Evolutionary conservation across 1,140 invertebrate genomes (phyloP), one percentile per base, ranked within the genome.

Genomic region (Atta texana): DNA sequence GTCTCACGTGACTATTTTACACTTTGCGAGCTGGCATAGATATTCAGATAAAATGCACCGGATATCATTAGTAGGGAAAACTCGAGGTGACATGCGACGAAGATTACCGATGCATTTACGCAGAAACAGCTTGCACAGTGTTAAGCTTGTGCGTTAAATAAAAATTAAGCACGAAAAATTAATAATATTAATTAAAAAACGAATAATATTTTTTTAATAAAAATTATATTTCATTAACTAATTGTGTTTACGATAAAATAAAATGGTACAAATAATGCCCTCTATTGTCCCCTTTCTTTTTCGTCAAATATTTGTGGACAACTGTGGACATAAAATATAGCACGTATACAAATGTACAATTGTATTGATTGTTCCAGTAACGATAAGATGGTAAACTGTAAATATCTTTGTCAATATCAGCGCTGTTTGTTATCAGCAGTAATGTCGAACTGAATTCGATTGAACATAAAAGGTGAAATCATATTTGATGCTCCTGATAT

Each of bases 401-500:
- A 63, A 84, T 84, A 61, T 21, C 53, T 84, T 61, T 84, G 39
- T 18, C 55, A 74, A 74, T 69, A 57, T 84, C 55, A 51, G 28
- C 57, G n/a, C 24, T 63, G 39, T 84, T 84, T 74, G 55, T 84
- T 84, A 84, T 75, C 80, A 75, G 39, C 24, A 75, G 55, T 84
- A 75, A 75, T 55, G 44, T 28, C 31, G 80, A 84, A 75, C 61
- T 39, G 69, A 84, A 63, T 84, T 84, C 68, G 80, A 84, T 84
- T 84, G 69, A 84, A 74, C 69, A 84, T 84, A 61, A 75, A 84
- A 84, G 39, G 39, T 34, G 80, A 84, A 84, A 84, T 84, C 80
- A 61, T 74, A 84, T 84, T 84, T 84, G 69, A 84, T 61, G 39
- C 24, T 39, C 24, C 80, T 49, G 80, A 84, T 84, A 84, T n/a